These are phyloP conservation scores for Nomada goodeniana DNA, from an alignment of 2,888 invertebrate species.

Conservation along the genomic window DNA sequence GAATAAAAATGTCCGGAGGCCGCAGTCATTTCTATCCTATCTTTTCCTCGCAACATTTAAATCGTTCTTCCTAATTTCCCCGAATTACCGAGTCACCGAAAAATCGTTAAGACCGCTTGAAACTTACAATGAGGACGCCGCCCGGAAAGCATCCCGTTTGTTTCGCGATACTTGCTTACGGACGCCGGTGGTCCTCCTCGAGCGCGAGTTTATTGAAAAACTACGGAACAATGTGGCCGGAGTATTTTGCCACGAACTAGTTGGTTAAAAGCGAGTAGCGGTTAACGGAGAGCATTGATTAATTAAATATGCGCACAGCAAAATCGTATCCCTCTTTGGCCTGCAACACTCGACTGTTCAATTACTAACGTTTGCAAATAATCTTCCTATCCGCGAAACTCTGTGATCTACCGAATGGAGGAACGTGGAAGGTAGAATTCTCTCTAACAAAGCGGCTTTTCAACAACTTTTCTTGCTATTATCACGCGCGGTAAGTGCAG, in stretches of 20 bases:
- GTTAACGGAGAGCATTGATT: no score
- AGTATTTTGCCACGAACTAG: no score
- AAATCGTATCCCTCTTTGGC: no score
- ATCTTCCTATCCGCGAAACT: no score
- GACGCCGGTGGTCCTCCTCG: background rate
- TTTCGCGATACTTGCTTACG: background rate
- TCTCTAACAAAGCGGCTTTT: background rate
- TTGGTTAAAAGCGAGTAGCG: no score
- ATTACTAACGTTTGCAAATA: no score
- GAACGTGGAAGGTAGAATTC: background rate
- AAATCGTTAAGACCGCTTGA: conserved; percentile 20
- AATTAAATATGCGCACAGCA: no score
- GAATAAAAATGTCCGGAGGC: conserved; percentile 28
- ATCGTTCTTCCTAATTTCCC: conserved; percentile 30
- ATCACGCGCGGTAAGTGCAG: no score
- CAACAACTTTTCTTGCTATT: background rate
- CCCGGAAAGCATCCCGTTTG: background rate
- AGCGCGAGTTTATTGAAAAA: background rate
- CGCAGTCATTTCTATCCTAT: background rate
- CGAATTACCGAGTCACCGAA: conserved; percentile 31
- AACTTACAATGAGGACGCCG: conserved; percentile 13
- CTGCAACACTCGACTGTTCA: no score
- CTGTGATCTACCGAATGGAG: no score
- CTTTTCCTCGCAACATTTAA: conserved; percentile 16
- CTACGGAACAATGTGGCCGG: background rate